phyloP scores from a whole-genome alignment of 2,888 invertebrate species.

The Chydorus sphaericus region DNA sequence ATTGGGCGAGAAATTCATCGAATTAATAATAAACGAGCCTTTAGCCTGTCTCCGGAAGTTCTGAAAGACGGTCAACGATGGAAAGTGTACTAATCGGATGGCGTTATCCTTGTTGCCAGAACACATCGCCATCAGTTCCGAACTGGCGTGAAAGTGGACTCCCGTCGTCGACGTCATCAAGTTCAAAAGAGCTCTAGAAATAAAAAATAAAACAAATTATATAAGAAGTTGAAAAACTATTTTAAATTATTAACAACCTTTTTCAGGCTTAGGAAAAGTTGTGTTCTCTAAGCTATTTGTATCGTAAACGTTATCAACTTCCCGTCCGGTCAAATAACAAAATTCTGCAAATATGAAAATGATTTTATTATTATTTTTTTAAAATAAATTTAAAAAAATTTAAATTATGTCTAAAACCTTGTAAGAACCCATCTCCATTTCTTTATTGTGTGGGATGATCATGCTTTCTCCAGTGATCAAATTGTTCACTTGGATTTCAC shows the following conservation, averaged over 20 bases:
- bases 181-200: slow-evolving; percentile 54
- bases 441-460: slow-evolving; percentile 41
- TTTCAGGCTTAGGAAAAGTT: slow-evolving; percentile 30
- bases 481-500: slow-evolving; percentile 59
- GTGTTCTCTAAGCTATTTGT: slow-evolving; percentile 35
- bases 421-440: slow-evolving; percentile 22
- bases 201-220: not conserved
- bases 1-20: slow-evolving; percentile 64
- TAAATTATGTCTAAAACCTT: slow-evolving; percentile 25
- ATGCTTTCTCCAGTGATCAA: slow-evolving; percentile 57
- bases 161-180: slow-evolving; percentile 58
- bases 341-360: slow-evolving; percentile 31
- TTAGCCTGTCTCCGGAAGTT: slow-evolving; percentile 50
- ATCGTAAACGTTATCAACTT: slow-evolving; percentile 74
- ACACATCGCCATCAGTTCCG: slow-evolving; percentile 65
- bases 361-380: not conserved
- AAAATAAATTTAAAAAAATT: too few species aligned
- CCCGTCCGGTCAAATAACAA: slow-evolving; percentile 67
- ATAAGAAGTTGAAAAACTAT: not conserved
- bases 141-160: slow-evolving; percentile 63
- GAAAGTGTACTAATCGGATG: slow-evolving; percentile 66
- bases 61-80: slow-evolving; percentile 59
- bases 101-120: slow-evolving; percentile 55
- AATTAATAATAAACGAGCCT: slow-evolving; percentile 15
- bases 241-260: slow-evolving; percentile 36